Conservation (phyloP, 1,140 invertebrate genomes). For the Ostrea edulis region DNA sequence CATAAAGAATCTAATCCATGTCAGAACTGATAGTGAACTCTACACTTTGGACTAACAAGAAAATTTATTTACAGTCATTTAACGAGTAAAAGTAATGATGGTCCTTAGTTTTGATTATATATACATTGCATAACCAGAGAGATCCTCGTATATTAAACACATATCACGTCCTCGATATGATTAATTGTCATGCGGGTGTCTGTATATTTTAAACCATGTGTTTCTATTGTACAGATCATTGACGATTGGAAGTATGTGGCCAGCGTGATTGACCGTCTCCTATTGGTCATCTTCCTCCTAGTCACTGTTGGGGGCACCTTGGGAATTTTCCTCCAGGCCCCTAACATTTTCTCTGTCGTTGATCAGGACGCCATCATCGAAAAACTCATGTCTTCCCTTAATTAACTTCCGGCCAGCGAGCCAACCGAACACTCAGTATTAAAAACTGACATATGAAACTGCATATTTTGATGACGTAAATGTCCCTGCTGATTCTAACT, state of each 20-base stretch:
- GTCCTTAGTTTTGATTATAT: too few relatives aligned
- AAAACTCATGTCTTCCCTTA: slow-evolving; percentile 51
- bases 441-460: not conserved
- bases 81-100: too few relatives aligned
- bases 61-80: not conserved
- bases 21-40: too few relatives aligned
- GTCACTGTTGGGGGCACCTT: slow-evolving; percentile 96
- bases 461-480: not conserved
- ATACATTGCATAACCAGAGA: too few relatives aligned
- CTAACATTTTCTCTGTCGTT: slow-evolving; percentile 95
- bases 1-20: too few relatives aligned
- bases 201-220: not conserved
- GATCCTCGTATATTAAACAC: too few relatives aligned
- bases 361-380: slow-evolving; percentile 74
- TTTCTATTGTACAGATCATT: slow-evolving; percentile 65
- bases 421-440: not conserved
- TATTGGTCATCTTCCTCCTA: slow-evolving; percentile 98
- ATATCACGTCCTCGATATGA: too few relatives aligned
- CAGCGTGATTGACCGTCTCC: slow-evolving; percentile 98
- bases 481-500: not conserved
- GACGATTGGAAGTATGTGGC: slow-evolving; percentile 99
- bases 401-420: not conserved
- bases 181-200: too few relatives aligned
- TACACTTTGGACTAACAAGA: not conserved
- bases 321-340: slow-evolving; percentile 98